Evolutionary conservation across 2,797 vertebrate species (phyloP), one percentile per base, ranked within the genome.

Genomic region (Alcedo atthis): DNA sequence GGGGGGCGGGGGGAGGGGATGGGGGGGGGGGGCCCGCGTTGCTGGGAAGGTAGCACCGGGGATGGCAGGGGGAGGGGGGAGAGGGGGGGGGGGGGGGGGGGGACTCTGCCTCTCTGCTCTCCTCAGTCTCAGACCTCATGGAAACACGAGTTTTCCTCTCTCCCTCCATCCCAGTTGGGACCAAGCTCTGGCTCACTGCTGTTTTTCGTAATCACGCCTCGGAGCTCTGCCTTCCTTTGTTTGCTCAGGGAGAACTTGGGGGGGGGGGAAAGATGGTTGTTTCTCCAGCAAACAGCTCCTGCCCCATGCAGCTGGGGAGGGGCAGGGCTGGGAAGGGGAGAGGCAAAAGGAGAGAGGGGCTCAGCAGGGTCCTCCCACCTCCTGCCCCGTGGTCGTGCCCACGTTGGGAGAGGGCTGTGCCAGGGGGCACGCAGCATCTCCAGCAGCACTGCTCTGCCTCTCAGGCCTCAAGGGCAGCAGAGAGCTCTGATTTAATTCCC

Each of bases 341-440:
- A 30, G 42, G 30, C 15, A 25, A 5, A 51, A 74, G 49, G 12
- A 76, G 67, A 82, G 68, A n/a, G 53, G 21, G 42, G 25, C 35
- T 86, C 2, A 0, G 55, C 48, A 69, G 74, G 15, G 8, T 83
- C 9, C 55, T 71, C 55, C 48, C 9, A 7, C 5, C 57, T 55
- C 68, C 53, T 51, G 35, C 17, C 63, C 53, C 2, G 0, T 4
- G 40, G 7, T 19, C 16, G 14, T 37, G 58, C 22, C 42, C 37
- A 33, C 9, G 2, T 40, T 57, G 18, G 0, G 1, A 4, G 5
- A 25, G 62, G 43, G 59, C 51, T 8, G 2, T 0, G 2, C 0
- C n/a, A n/a, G 49, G 53, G 17, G 40, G n/a, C 15, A 18, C 16
- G 28, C 21, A 6, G 33, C 45, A 12, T 35, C 40, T 77, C 51